Evolutionary conservation across 1,140 invertebrate species (phyloP), one percentile per base, ranked within the genome.

Genomic region (Oscheius sp.): DNA sequence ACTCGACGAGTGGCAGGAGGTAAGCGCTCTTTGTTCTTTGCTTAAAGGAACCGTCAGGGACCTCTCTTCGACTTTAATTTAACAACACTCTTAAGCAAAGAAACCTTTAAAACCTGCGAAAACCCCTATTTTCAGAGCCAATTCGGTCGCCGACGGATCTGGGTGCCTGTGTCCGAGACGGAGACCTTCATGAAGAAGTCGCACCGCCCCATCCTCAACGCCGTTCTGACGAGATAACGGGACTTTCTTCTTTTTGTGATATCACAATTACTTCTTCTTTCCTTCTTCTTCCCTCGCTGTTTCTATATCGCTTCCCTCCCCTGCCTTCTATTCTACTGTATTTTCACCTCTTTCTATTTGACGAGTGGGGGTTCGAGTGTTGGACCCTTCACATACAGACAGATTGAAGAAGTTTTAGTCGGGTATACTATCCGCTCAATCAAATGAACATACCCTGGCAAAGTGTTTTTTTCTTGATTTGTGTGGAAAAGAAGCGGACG

Each of bases 1-100:
- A 38, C 45, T 74, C n/a, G 31, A 55, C 23, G 42, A 52, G 15
- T 74, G 72, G 72, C 52, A 68, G 15, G 72, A 74, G 26, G 64
- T 36, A 67, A 55, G 64, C n/a, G 61, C 18, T 18, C 42, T 0
- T 18, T 45, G 18, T n/a, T n/a, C n/a, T n/a, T n/a, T n/a, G n/a
- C n/a, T n/a, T n/a, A n/a, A n/a, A n/a, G n/a, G n/a, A n/a, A n/a
- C n/a, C n/a, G n/a, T n/a, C n/a, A n/a, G n/a, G n/a, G n/a, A n/a
- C n/a, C n/a, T n/a, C n/a, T n/a, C n/a, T n/a, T n/a, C n/a, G n/a
- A n/a, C n/a, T n/a, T n/a, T n/a, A n/a, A n/a, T n/a, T n/a, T n/a
- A n/a, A n/a, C n/a, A n/a, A n/a, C n/a, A n/a, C n/a, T n/a, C n/a
- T n/a, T n/a, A n/a, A n/a, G n/a, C n/a, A n/a, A 45, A 45, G 18